Evolutionary conservation across 2,797 vertebrate species (phyloP).

Genomic region (Loriculus beryllinus): DNA sequence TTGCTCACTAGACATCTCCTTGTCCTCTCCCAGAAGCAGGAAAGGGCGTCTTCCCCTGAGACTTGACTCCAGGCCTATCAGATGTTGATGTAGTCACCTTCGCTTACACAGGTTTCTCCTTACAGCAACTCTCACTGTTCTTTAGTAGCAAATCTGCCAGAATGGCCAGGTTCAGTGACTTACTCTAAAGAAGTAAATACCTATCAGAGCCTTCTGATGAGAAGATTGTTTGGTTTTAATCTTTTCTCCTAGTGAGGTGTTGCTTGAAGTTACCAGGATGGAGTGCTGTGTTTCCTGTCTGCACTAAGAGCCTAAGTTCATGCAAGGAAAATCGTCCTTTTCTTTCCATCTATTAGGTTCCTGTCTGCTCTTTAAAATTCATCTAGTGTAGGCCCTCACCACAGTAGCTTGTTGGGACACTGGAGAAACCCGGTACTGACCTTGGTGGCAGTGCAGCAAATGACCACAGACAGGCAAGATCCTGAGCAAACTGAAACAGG

Average conservation of each 20-base stretch:
- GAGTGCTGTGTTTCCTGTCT: background rate
- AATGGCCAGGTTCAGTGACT: background rate
- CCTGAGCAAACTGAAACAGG: background rate
- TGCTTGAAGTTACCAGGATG: background rate
- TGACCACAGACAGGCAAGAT: background rate
- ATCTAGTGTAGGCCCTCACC: background rate
- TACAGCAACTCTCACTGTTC: background rate
- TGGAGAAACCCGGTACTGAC: background rate
- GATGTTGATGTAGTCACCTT: background rate
- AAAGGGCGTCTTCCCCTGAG: background rate
- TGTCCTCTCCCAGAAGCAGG: background rate
- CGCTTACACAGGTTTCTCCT: background rate
- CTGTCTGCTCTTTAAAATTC: background rate
- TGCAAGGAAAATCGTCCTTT: background rate
- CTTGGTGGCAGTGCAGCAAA: background rate
- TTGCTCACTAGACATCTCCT: background rate
- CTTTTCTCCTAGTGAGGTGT: background rate
- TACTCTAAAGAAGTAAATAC: background rate
- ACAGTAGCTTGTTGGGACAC: background rate
- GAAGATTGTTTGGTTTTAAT: background rate
- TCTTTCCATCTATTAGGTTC: background rate
- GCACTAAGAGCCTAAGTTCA: background rate
- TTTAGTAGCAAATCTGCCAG: background rate
- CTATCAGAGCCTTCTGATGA: background rate
- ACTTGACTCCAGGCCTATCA: background rate